Evolutionary conservation across 53 echinoderm and acorn worm genomes (phyloP).

Genomic region (Stichopus horrens): DNA sequence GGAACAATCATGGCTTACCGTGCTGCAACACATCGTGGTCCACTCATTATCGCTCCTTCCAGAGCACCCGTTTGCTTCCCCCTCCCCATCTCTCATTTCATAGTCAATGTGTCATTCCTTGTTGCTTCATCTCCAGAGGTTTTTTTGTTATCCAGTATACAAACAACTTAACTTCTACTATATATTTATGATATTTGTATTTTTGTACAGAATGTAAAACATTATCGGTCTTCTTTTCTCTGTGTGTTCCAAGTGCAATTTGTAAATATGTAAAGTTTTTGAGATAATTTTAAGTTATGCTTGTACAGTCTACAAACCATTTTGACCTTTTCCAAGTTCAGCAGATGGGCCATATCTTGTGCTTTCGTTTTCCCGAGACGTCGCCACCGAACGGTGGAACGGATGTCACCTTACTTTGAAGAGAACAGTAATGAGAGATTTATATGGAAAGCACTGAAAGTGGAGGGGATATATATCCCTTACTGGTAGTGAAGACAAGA

Average conservation of each 20-base stretch:
- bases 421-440: too few species aligned
- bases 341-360: background rate
- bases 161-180: slow-evolving; percentile 20
- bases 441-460: too few species aligned
- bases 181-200: slow-evolving; percentile 43
- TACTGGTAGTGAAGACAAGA: too few species aligned
- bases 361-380: background rate
- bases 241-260: slow-evolving; percentile 49
- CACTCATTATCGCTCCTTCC: too few species aligned
- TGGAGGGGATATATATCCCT: too few species aligned
- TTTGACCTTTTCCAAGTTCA: background rate
- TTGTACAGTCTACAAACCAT: slow-evolving; percentile 2
- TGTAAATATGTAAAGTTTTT: slow-evolving; percentile 41
- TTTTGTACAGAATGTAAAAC: slow-evolving; percentile 45
- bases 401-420: too few species aligned
- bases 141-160: slow-evolving; percentile 30
- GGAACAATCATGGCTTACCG: too few species aligned
- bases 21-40: too few species aligned
- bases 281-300: slow-evolving; percentile 31
- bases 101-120: slow-evolving; percentile 9
- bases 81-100: too few species aligned
- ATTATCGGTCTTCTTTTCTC: slow-evolving; percentile 30
- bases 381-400: background rate
- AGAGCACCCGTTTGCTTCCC: too few species aligned
- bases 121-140: slow-evolving; percentile 30